These are phyloP conservation scores for Adelognathus sp. DNA, from an alignment of 2,888 invertebrate genomes.

Conservation along the genomic window DNA sequence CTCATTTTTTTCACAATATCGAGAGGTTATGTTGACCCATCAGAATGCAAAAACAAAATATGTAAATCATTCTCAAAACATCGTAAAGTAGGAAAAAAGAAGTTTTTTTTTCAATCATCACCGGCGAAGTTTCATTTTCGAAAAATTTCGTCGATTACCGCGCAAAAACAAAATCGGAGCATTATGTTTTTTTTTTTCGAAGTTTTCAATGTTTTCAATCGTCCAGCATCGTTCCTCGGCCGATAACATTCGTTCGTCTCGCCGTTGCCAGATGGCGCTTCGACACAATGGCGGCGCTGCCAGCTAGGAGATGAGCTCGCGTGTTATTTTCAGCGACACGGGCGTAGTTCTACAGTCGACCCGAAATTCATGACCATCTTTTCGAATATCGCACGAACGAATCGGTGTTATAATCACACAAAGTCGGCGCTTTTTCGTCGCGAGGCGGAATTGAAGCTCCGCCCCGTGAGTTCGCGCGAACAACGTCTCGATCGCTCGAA, in stretches of 20 bases:
- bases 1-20: conserved; percentile 54
- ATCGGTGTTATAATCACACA: no score
- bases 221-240: conserved; percentile 49
- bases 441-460: not conserved
- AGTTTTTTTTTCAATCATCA: not conserved
- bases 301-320: conserved; percentile 54
- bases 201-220: conserved; percentile 21
- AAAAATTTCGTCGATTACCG: not conserved
- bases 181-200: conserved; percentile 12
- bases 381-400: not conserved
- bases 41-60: not conserved
- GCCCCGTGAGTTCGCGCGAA: not conserved
- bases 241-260: conserved; percentile 65
- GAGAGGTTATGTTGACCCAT: conserved; percentile 49
- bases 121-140: not conserved
- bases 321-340: conserved; percentile 66
- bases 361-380: conserved; percentile 66
- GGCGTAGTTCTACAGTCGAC: conserved; percentile 68
- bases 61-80: not conserved
- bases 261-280: conserved; percentile 75
- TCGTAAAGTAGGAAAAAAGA: not conserved
- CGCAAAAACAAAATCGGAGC: conserved; percentile 9
- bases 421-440: no score
- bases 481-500: not conserved
- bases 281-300: conserved; percentile 67